Evolutionary conservation across 2,113 vertebrate genomes (phyloP).

Genomic region (Pelecanoides urinatrix): DNA sequence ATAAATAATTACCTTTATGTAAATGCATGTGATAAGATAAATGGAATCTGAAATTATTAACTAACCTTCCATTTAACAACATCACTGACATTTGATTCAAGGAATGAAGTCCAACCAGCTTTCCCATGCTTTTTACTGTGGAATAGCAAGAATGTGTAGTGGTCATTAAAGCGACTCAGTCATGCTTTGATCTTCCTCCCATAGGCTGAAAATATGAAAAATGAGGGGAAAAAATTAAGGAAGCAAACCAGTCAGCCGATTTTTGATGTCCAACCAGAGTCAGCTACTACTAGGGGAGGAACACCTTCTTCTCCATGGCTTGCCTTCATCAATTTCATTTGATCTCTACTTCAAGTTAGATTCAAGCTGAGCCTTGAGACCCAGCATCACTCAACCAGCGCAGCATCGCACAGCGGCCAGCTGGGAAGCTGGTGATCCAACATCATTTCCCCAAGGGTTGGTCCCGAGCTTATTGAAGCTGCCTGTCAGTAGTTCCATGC

Average conservation of each 20-base stretch:
- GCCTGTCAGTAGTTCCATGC: neutral
- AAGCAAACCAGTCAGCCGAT: neutral
- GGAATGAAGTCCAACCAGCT: slow-evolving; percentile 55
- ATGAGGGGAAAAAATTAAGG: neutral
- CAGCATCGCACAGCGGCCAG: rapidly evolving
- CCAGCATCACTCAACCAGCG: neutral
- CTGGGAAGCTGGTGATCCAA: neutral
- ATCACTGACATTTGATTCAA: slow-evolving; percentile 41
- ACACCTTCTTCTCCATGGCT: neutral
- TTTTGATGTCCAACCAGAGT: neutral
- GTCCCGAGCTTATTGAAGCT: neutral
- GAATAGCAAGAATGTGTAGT: slow-evolving; percentile 11
- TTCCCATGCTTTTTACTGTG: neutral
- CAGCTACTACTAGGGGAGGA: neutral
- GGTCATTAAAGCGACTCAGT: neutral
- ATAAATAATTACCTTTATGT: slow-evolving; percentile 62
- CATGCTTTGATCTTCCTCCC: slow-evolving; percentile 17
- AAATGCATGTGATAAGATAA: slow-evolving; percentile 62
- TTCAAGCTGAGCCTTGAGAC: neutral
- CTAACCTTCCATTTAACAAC: slow-evolving; percentile 65
- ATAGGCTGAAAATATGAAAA: slow-evolving; percentile 21
- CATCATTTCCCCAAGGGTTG: neutral
- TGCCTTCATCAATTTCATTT: neutral
- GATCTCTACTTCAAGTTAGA: neutral
- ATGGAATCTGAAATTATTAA: slow-evolving; percentile 62